phyloP scores from a whole-genome alignment of 2,888 invertebrate genomes.

The Agrotis exclamationis region DNA sequence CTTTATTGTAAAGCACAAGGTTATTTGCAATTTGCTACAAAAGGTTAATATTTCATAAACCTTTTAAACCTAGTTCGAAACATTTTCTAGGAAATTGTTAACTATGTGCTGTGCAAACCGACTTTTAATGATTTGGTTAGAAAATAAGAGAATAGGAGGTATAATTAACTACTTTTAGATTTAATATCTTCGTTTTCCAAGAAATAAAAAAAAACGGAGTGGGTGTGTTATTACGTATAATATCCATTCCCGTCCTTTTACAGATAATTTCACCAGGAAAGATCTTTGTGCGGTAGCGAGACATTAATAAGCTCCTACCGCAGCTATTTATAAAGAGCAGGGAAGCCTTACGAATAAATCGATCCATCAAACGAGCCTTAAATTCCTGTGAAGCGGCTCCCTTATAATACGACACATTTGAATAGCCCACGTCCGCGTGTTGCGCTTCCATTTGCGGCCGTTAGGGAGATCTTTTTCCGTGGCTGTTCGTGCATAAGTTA shows the following conservation, averaged over 20 bases:
- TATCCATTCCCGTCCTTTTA: conserved; percentile 10
- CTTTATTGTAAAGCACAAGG: not conserved
- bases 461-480: conserved; percentile 57
- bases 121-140: conserved; percentile 2
- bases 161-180: not conserved
- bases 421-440: conserved; percentile 44
- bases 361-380: conserved; percentile 59
- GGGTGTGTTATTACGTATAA: conserved; percentile 22
- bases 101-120: not conserved
- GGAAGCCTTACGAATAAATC: conserved; percentile 57
- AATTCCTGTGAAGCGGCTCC: conserved; percentile 46
- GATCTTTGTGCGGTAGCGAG: conserved; percentile 10
- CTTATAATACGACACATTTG: conserved; percentile 52
- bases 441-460: conserved; percentile 48
- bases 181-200: not conserved
- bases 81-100: not conserved
- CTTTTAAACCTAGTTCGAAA: not conserved
- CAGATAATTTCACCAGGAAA: conserved; percentile 22
- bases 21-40: not conserved
- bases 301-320: conserved; percentile 41
- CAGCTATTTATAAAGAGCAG: conserved; percentile 44
- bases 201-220: not conserved
- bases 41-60: not conserved
- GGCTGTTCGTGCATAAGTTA: conserved; percentile 59
- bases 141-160: not conserved